Conservation (phyloP, 23 tunicate species). For the Botrylloides violaceus region DNA sequence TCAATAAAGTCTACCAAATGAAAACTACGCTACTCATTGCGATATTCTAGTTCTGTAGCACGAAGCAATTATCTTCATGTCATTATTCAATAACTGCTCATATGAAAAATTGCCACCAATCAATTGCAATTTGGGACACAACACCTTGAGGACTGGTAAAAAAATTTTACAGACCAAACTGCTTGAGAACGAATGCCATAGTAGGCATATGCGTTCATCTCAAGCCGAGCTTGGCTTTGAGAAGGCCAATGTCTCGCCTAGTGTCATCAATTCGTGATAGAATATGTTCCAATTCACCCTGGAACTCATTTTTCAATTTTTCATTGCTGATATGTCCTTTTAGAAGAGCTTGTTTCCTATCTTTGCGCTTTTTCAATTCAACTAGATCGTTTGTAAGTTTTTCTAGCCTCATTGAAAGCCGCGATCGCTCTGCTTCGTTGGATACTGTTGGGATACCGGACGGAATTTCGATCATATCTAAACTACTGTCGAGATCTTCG, state of each 20-base stretch:
- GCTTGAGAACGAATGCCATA: too few relatives aligned
- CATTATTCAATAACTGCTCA: too few relatives aligned
- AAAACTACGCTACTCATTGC: too few relatives aligned
- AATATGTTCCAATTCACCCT: conserved; percentile 63
- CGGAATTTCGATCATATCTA: conserved; percentile 65
- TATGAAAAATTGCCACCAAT: too few relatives aligned
- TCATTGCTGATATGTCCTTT: conserved; percentile 81
- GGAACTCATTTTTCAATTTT: conserved; percentile 45
- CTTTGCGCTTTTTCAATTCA: conserved; percentile 48
- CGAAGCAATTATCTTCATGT: too few relatives aligned
- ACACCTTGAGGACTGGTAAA: too few relatives aligned
- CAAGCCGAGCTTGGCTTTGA: conserved; percentile 59
- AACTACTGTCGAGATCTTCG: conserved; percentile 51
- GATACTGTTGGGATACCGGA: conserved; percentile 42
- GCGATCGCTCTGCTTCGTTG: conserved; percentile 41
- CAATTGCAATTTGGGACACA: too few relatives aligned
- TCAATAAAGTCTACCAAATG: too few relatives aligned
- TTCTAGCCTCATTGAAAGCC: conserved; percentile 38
- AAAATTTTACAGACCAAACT: too few relatives aligned
- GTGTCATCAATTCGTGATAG: conserved; percentile 48
- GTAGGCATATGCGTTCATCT: too few relatives aligned
- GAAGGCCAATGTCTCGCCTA: conserved; percentile 42
- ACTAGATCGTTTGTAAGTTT: conserved; percentile 48
- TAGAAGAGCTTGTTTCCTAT: conserved; percentile 38
- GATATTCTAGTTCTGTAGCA: too few relatives aligned